Conservation (phyloP, 2,797 vertebrate genomes). For the Mormyrops attenuatus region DNA sequence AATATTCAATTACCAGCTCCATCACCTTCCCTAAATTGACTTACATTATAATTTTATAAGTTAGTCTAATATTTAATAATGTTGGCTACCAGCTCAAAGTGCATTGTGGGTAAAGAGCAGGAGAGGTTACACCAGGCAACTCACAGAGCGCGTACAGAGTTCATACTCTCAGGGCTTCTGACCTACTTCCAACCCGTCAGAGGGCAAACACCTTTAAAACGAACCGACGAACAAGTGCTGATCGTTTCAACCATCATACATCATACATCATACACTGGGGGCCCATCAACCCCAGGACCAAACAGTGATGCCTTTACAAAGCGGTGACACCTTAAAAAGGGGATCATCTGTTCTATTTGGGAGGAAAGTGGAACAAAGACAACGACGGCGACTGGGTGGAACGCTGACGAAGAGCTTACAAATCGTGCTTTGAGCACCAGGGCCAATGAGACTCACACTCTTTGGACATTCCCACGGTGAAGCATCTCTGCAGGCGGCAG, state of each 20-base stretch:
- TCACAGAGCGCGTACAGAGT: not conserved
- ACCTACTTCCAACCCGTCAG: slow-evolving; percentile 40
- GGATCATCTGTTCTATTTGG: not conserved
- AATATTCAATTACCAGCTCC: slow-evolving; percentile 17
- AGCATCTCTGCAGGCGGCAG: slow-evolving; percentile 94
- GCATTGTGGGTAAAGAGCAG: not conserved
- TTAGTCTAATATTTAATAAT: slow-evolving; percentile 5
- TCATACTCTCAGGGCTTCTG: slow-evolving; percentile 23
- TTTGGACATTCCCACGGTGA: slow-evolving; percentile 96
- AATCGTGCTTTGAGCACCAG: not conserved
- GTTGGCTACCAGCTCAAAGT: not conserved
- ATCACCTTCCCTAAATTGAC: not conserved
- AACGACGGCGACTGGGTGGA: too few relatives aligned
- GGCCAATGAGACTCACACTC: slow-evolving; percentile 75
- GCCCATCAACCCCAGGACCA: not conserved
- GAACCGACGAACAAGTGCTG: not conserved
- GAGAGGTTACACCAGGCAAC: not conserved
- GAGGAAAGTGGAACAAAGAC: not conserved
- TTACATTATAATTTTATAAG: slow-evolving; percentile 17
- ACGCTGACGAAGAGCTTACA: not conserved
- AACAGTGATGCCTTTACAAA: not conserved
- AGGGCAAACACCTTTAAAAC: slow-evolving; percentile 39
- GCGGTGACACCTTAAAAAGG: not conserved
- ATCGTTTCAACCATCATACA: not conserved
- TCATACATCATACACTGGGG: not conserved